Conservation (phyloP, 2,797 vertebrate species). For the Thamnophis elegans region DNA sequence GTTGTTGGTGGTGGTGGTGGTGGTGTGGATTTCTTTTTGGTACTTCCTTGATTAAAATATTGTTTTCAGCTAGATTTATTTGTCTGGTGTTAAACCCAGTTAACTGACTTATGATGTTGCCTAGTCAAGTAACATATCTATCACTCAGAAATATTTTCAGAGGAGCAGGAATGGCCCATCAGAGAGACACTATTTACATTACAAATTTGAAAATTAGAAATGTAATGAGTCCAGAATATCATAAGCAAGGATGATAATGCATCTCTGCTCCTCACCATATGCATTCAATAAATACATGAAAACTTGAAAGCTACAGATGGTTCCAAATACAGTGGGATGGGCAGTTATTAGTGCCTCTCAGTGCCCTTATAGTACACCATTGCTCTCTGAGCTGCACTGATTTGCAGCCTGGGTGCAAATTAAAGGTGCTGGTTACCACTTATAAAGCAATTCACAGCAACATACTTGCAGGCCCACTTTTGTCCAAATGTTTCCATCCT, state of each 20-base stretch:
- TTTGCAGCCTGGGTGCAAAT: not conserved
- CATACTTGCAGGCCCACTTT: not conserved
- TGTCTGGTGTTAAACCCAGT: not conserved
- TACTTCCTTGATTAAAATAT: not conserved
- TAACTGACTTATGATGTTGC: not conserved
- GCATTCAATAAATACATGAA: not conserved
- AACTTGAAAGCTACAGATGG: not conserved
- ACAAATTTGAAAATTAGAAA: not conserved
- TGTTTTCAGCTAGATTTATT: not conserved
- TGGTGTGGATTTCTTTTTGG: not conserved
- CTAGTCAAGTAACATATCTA: no score
- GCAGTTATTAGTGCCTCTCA: not conserved
- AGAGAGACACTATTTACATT: not conserved
- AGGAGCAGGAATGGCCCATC: not conserved
- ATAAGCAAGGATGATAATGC: not conserved
- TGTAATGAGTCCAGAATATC: not conserved
- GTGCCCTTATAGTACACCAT: not conserved
- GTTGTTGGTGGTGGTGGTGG: no score
- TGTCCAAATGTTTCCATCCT: not conserved
- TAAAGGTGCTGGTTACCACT: not conserved
- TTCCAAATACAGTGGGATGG: not conserved
- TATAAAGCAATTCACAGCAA: not conserved
- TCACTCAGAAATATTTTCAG: not conserved
- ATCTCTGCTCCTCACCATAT: not conserved
- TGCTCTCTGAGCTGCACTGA: not conserved